Conservation (phyloP, 1,140 invertebrate species). For the Heliconius hewitsoni region DNA sequence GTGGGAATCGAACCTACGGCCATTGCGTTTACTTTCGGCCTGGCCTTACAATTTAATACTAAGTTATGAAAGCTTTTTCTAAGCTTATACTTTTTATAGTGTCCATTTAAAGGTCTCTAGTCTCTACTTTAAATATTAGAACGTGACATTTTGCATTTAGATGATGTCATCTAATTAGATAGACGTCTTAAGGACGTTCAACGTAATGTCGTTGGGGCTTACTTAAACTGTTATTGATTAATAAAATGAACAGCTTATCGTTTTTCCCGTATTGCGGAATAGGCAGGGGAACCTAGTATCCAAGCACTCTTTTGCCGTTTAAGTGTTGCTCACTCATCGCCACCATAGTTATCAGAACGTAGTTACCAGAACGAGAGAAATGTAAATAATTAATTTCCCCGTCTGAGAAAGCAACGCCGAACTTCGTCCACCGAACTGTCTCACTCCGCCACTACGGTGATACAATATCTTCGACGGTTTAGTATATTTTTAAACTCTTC, state of each 20-base stretch:
- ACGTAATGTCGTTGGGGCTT: neutral
- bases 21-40: too few species aligned
- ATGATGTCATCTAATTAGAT: constrained; percentile 35
- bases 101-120: neutral
- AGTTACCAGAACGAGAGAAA: too few species aligned
- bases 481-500: neutral
- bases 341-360: too few species aligned
- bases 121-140: constrained; percentile 17
- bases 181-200: constrained; percentile 17
- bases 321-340: neutral
- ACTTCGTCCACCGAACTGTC: too few species aligned
- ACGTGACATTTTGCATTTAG: constrained; percentile 33
- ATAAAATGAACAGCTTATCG: neutral
- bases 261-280: neutral
- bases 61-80: neutral
- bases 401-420: too few species aligned
- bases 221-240: neutral
- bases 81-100: neutral
- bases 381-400: too few species aligned
- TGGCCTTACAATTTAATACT: too few species aligned
- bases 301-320: neutral
- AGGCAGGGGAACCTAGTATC: neutral
- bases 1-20: too few species aligned
- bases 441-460: too few species aligned
- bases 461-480: too few species aligned